phyloP scores from a whole-genome alignment of 2,888 invertebrate genomes.

The Dicyrtoma fusca region DNA sequence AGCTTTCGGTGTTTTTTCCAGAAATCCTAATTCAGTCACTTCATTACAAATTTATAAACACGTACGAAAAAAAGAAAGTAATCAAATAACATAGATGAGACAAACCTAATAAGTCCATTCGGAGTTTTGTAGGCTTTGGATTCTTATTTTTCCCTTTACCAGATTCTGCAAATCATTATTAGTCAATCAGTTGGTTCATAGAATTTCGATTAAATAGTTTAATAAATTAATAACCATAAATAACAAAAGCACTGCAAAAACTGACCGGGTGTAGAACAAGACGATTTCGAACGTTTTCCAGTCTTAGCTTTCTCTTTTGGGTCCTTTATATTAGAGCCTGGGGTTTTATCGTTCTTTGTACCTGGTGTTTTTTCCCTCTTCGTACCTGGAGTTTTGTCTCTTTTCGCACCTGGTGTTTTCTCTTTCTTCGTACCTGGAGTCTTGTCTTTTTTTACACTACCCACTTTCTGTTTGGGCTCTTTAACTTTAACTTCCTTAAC shows the following conservation, averaged over 20 bases:
- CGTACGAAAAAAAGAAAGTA: no score
- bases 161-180: not conserved
- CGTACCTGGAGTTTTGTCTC: not conserved
- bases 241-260: no score
- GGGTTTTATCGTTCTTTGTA: no score
- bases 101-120: not conserved
- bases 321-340: not conserved
- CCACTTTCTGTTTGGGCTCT: conserved; percentile 30
- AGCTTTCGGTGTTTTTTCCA: not conserved
- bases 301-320: conserved; percentile 14
- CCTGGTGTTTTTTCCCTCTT: not conserved
- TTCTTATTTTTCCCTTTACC: not conserved
- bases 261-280: conserved; percentile 16
- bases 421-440: conserved; percentile 18
- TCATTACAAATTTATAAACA: no score
- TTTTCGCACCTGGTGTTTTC: not conserved
- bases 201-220: no score
- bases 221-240: no score
- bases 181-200: no score
- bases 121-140: not conserved
- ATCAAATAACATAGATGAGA: not conserved
- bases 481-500: conserved; percentile 22
- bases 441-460: conserved; percentile 22
- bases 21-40: not conserved
- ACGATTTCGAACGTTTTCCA: conserved; percentile 17